Base-by-base conservation (phyloP, 2,113 vertebrate genomes). In the Labrus mixtus region DNA sequence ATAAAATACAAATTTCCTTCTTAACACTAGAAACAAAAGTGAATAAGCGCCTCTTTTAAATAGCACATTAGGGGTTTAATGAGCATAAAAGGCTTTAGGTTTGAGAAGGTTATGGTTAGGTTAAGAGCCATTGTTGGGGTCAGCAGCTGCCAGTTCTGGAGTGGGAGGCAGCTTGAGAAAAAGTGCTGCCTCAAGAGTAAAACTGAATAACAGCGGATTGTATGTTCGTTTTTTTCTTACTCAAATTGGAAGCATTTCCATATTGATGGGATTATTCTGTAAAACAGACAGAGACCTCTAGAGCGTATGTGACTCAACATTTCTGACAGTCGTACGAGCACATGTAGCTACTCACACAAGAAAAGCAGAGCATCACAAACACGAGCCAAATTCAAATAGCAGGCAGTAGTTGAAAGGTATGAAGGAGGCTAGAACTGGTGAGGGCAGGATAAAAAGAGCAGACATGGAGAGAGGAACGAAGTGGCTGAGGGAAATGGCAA, bases 61-160 rank as follows among this genome's bases (percentile, higher is more conserved):
- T 51, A 68, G 62, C 37, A 73, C 53, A 87, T 79, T 68, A 69
- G 33, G 61, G 37, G 51, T 75, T 78, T 76, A 80, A 85, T 83
- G 58, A 68, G 68, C 69, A 51, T 82, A 36, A 79, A 87, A 58
- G 5, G 12, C 73, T 73, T 61, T 62, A 46, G 25, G 66, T 76
- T 54, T 66, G 74, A 83, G 68, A 55, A 68, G 70, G 79, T 67
- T 61, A 56, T 43, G 74, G 70, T 72, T 50, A 57, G 70, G 73
- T 79, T 65, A 58, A 74, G 85, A 73, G 67, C 78, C 80, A 80
- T 87, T 86, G 70, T 80, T 60, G 46, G 50, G 78, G 76, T 84
- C 64, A 62, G 73, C 82, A 84, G 85, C 87, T 89, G 78, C 83
- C 87, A 86, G 61, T 50, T 87, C 82, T 78, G 60, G 19, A 75